Base-by-base conservation (phyloP, 2,113 vertebrate genomes). In the Engystomops pustulosus region DNA sequence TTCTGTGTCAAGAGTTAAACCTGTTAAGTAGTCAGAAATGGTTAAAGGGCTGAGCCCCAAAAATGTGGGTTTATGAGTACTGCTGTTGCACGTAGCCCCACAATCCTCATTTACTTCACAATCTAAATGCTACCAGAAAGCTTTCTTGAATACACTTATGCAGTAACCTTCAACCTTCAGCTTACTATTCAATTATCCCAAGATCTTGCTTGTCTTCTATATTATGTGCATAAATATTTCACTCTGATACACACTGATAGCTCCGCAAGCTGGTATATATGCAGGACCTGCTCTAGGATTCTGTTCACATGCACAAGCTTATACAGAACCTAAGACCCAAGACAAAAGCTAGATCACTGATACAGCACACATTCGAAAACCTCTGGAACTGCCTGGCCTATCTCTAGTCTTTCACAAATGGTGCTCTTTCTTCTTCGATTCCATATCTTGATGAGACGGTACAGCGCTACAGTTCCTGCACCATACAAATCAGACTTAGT, bases 211-310 rank as follows among this genome's bases (percentile, higher is more conserved):
- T 78, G 58, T 84, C 82, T 84, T 78, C 36, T 79, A 53, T 85
- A 85, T 85, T 85, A 85, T 85, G 83, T 85, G 83, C 83, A 85
- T 85, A 85, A 85, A 85, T 85, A 85, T 79, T 85, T 85, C 83
- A 79, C 83, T 85, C 83, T 70, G 74, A 65, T 85, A 85, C 74
- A 69, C 83, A 69, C 74, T 20, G 62, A 34, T 65, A 70, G 23
- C 45, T 74, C 83, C 20, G 44, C 75, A 78, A 58, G 49, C 53
- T 25, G 34, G 75, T 72, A 15, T 45, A 67, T 86, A 80, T 8
- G 74, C 86, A 83, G 81, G 86, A 32, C 47, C 84, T 82, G 89
- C 86, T 87, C 90, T 83, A 87, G 86, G 83, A 88, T 87, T 87
- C 74, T 45, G 83, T 86, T 84, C 87, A 86, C 70, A 77, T 12